A percentile compares a stretch with the other conserved stretches of the same genome.
phyloP scores from a whole-genome alignment of 2,888 invertebrate genomes.

The Ornithoptera alexandrae region DNA sequence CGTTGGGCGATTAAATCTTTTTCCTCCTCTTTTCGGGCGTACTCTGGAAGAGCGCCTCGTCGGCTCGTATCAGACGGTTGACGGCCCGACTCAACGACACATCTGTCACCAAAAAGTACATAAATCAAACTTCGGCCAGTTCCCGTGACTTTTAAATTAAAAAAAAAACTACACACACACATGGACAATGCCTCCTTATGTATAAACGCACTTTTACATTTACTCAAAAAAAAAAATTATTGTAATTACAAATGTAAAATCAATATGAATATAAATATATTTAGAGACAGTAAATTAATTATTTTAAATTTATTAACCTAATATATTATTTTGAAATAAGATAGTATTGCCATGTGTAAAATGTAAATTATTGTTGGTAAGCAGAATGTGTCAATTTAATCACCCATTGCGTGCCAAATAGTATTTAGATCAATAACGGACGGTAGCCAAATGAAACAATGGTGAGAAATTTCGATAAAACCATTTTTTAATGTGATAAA shows the following conservation, averaged over 20 bases:
- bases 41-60: slow-evolving; percentile 68
- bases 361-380: slow-evolving; percentile 50
- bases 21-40: slow-evolving; percentile 76
- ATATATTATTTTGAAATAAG: slow-evolving; percentile 19
- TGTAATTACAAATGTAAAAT: neutral
- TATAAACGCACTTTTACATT: neutral
- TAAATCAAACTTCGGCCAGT: slow-evolving; percentile 24
- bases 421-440: slow-evolving; percentile 36
- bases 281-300: neutral
- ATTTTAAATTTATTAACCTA: neutral
- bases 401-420: slow-evolving; percentile 50
- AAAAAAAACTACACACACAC: slow-evolving; percentile 16
- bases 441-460: slow-evolving; percentile 58
- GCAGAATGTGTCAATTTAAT: slow-evolving; percentile 75
- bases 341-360: slow-evolving; percentile 40
- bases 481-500: slow-evolving; percentile 67
- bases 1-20: slow-evolving; percentile 60
- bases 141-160: neutral
- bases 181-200: slow-evolving; percentile 31
- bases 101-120: slow-evolving; percentile 63
- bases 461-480: slow-evolving; percentile 45
- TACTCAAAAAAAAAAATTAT: neutral
- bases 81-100: slow-evolving; percentile 75
- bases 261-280: neutral
- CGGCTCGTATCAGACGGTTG: slow-evolving; percentile 71